A percentile compares a stretch with the other conserved stretches of the same genome.
These are phyloP conservation scores for Lepidostoma basale DNA, from an alignment of 1,140 invertebrate genomes.

Conservation along the genomic window DNA sequence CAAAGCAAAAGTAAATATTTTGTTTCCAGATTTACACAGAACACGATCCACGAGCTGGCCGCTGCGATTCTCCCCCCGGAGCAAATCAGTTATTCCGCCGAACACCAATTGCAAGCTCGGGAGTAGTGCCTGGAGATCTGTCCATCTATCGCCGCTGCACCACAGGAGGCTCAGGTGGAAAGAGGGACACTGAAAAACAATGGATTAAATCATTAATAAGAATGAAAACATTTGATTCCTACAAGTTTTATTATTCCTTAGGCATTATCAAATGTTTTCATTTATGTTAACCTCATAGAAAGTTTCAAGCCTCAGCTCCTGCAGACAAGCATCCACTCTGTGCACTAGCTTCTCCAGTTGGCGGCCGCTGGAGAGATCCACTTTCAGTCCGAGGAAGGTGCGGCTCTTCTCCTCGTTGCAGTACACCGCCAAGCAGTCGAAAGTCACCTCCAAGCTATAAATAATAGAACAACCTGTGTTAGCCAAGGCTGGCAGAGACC, in stretches of 20 bases:
- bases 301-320: constrained; percentile 69
- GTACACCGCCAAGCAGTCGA: constrained; percentile 68
- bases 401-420: constrained; percentile 76
- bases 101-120: constrained; percentile 54
- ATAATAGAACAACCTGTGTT: not conserved
- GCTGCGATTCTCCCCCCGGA: constrained; percentile 43
- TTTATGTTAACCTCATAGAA: constrained; percentile 74
- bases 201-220: too few relatives aligned
- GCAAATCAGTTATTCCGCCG: constrained; percentile 49
- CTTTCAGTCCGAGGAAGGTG: constrained; percentile 73
- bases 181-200: constrained; percentile 68
- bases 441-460: constrained; percentile 66
- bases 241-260: too few relatives aligned
- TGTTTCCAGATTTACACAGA: constrained; percentile 37
- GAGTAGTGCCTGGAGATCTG: constrained; percentile 55
- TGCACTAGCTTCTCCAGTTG: constrained; percentile 60
- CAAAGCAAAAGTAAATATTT: constrained; percentile 31
- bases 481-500: too few relatives aligned
- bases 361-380: constrained; percentile 58
- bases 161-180: constrained; percentile 75
- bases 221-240: too few relatives aligned
- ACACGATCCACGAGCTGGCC: constrained; percentile 47
- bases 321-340: constrained; percentile 65
- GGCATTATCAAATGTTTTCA: too few relatives aligned
- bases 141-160: constrained; percentile 65